Conservation (phyloP, 2,888 invertebrate genomes). For the Troides aeacus region DNA sequence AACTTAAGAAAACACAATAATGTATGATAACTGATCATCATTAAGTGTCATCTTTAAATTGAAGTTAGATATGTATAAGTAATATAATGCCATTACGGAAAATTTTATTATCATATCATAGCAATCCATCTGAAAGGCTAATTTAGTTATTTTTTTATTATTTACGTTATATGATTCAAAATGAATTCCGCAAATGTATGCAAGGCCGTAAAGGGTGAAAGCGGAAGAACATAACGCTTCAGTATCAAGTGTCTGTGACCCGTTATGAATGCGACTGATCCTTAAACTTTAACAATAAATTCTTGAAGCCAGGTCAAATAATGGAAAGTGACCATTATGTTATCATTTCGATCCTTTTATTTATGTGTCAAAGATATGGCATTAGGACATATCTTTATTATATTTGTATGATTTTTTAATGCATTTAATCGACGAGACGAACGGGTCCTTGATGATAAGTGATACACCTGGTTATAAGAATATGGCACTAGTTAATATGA, state of each 20-base stretch:
- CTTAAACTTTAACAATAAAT: constrained; percentile 22
- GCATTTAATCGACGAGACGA: background rate
- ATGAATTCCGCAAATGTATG: constrained; percentile 6
- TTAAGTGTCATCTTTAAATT: too few relatives aligned
- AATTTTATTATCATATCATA: too few relatives aligned
- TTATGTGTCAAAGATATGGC: background rate
- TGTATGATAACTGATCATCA: background rate
- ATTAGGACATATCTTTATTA: background rate
- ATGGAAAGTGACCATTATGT: constrained; percentile 19
- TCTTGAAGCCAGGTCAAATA: constrained; percentile 17
- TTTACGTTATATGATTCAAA: background rate
- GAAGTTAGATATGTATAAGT: too few relatives aligned
- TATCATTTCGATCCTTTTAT: constrained; percentile 3
- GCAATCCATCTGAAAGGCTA: background rate
- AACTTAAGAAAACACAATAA: background rate
- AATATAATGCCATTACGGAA: too few relatives aligned
- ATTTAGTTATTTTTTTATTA: background rate
- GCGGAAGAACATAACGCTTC: constrained; percentile 10
- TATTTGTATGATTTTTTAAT: background rate
- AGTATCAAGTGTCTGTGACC: constrained; percentile 17
- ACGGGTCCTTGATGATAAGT: too few relatives aligned
- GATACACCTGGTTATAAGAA: too few relatives aligned
- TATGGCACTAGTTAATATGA: too few relatives aligned
- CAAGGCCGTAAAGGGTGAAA: constrained; percentile 26
- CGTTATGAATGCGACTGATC: constrained; percentile 17